A percentile compares a stretch with the other conserved stretches of the same genome.
Evolutionary conservation across 2,888 invertebrate genomes (phyloP).

Genomic region (Anodontia alba): DNA sequence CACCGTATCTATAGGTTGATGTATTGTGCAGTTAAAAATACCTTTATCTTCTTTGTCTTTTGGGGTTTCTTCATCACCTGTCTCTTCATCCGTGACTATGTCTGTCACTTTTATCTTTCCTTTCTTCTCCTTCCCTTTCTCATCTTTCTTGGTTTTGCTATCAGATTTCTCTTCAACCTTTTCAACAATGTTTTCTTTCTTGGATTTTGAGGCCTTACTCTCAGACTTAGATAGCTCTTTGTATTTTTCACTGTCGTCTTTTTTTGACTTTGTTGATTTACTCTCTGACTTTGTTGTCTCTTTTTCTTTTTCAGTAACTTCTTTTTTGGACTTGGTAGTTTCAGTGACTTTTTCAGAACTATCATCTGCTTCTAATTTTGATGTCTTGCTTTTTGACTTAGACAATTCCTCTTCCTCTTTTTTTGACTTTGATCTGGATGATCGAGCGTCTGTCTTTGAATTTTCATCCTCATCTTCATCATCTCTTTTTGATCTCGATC

Average conservation of each 20-base stretch:
- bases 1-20: no score
- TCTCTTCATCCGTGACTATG: constrained; percentile 6
- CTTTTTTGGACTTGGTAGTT: background rate
- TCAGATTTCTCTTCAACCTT: constrained; percentile 16
- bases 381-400: constrained; percentile 4
- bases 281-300: constrained; percentile 1
- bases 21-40: no score
- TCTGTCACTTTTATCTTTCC: background rate
- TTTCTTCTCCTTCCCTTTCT: constrained; percentile 7
- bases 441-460: background rate
- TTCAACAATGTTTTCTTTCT: background rate
- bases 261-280: background rate
- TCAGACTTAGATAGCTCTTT: background rate
- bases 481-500: constrained; percentile 1
- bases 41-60: background rate
- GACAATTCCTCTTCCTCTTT: constrained; percentile 7
- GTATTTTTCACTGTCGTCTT: background rate
- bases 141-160: no score
- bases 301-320: background rate
- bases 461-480: constrained; percentile 2
- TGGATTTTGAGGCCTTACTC: background rate
- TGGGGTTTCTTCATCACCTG: background rate
- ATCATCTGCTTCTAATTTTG: constrained; percentile 21
- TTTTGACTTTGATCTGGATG: background rate
- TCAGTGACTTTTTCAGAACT: constrained; percentile 21